Evolutionary conservation across 2,113 vertebrate genomes (phyloP), one percentile per base, ranked within the genome.

Genomic region (Oncorhynchus kisutch): DNA sequence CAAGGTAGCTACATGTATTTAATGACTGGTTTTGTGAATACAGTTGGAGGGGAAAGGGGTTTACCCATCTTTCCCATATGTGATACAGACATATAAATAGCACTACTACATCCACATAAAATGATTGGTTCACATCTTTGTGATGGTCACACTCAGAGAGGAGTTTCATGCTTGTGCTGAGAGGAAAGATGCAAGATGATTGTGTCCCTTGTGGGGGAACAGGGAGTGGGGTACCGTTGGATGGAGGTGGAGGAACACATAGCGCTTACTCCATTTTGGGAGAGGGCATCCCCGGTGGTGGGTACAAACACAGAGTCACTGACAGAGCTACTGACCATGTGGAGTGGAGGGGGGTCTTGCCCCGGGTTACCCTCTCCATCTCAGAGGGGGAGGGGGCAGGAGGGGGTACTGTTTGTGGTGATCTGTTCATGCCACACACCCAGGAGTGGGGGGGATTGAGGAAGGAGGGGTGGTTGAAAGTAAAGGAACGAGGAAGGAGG

Each of bases 141-240:
- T 59, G 72, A 87, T 87, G 88, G 80, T 71, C 78, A 90, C 83
- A 88, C 72, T 88, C 67, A 85, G 84, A 84, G 83, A 76, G 79
- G 77, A 72, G 78, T 76, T 65, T 89, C 88, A 90, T 91, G 91
- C 89, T 83, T 76, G 80, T 71, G 78, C 82, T 77, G 78, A 22
- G 31, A 39, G 67, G 31, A 16, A 20, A 9, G 67, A 20, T 25
- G 3, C 70, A 3, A 16, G 51, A 18, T 18, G 12, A 16, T 14
- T 54, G 51, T 78, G 80, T 18, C 18, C 27, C 59, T 34, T 73
- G 83, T 13, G 67, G 74, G 75, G 76, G 31, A 57, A 67, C 70
- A 71, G 70, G 76, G 62, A 0, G 74, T 64, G 72, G 13, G 31
- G 92, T 79, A 91, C 86, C 88, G 65, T 59, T 14, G 74, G n/a